Base-by-base conservation (phyloP, 2,113 vertebrate genomes). In the Channa argus region DNA sequence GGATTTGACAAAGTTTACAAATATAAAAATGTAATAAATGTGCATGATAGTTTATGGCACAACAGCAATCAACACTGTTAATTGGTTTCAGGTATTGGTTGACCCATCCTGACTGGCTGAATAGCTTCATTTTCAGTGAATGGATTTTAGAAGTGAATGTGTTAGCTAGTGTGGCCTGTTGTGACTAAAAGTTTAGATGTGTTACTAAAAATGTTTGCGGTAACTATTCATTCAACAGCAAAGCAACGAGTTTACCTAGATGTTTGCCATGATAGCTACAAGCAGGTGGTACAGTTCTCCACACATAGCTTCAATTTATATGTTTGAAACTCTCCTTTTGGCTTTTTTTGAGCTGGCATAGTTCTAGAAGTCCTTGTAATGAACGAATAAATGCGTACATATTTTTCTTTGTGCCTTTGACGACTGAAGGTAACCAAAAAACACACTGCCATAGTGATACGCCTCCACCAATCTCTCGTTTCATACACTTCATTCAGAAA, bases 141-240 rank as follows among this genome's bases (percentile, higher is more conserved):
- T 80, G 68, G 43, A 13, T 69, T 3, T 50, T 5, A 64, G 34
- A 37, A 38, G 47, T 34, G 33, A 65, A 45, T 51, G 44, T 5
- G 12, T 61, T 39, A 34, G 49, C 46, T 39, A 58, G 10, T 69
- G 47, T 63, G 63, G 52, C 56, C 56, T 52, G 52, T 70, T 63
- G 58, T 64, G 69, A 50, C 44, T 49, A 38, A 43, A 37, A 63
- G 63, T 63, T n/a, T 77, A 7, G 33, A 7, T 52, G 15, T 1
- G 49, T 71, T 58, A 66, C 6, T 51, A 9, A 55, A 33, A 47
- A 51, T 71, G 38, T 50, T 54, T 64, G 4, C 53, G 43, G 65
- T 41, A 71, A 15, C 49, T 36, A 39, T 36, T 49, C 33, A 37
- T 46, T 79, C 46, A 66, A 67, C 15, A 53, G 8, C 0, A 49